A percentile compares a stretch with the other conserved stretches of the same genome.
phyloP scores from a whole-genome alignment of 2,888 invertebrate species.

The Allolobophora icterica region DNA sequence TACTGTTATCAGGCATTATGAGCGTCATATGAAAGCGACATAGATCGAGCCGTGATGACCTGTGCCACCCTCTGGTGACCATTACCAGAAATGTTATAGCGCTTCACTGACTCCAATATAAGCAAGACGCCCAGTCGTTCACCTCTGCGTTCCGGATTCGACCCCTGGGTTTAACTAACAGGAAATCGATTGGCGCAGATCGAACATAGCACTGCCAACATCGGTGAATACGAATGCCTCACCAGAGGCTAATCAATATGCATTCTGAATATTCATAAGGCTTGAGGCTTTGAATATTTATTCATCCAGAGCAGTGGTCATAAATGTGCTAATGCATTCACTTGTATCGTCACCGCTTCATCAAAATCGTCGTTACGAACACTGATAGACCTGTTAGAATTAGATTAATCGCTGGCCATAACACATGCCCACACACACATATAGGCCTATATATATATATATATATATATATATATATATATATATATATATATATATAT shows the following conservation, averaged over 20 bases:
- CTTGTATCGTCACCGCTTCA: too few species aligned
- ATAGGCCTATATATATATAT: too few species aligned
- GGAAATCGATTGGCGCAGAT: background rate
- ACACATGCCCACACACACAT: too few species aligned
- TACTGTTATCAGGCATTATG: background rate
- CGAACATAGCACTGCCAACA: background rate
- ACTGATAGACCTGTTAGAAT: too few species aligned
- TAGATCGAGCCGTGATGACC: background rate
- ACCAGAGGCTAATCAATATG: background rate
- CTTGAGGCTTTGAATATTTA: background rate
- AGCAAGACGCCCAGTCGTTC: background rate
- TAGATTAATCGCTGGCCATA: too few species aligned
- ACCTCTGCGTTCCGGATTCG: slow-evolving; percentile 8
- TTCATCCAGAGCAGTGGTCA: background rate
- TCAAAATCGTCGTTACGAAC: too few species aligned
- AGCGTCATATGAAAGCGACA: background rate
- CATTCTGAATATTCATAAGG: background rate
- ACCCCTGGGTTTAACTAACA: background rate
- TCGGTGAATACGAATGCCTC: background rate
- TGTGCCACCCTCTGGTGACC: background rate
- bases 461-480: too few species aligned
- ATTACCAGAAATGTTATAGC: background rate
- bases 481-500: too few species aligned
- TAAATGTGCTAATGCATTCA: too few species aligned
- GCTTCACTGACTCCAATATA: background rate